These are phyloP conservation scores for Dromius quadrimaculatus DNA, from an alignment of 2,888 invertebrate species.

Conservation along the genomic window DNA sequence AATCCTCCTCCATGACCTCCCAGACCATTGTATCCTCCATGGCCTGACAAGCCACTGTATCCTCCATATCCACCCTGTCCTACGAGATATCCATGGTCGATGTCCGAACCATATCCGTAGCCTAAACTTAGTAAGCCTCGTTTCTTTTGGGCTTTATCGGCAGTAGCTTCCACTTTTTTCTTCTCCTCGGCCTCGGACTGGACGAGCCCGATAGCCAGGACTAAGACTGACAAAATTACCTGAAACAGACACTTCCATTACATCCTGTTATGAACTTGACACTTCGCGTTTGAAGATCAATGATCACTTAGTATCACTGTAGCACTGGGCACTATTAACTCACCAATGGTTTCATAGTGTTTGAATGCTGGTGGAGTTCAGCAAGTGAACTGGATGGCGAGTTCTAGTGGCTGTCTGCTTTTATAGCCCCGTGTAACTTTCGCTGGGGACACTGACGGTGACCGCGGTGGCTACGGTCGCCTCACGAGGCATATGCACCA, in stretches of 20 bases:
- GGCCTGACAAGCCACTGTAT: constrained; percentile 60
- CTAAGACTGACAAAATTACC: constrained; percentile 80
- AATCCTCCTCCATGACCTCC: constrained; percentile 56
- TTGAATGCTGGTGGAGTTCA: constrained; percentile 66
- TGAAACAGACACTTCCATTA: constrained; percentile 64
- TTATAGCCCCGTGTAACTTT: constrained; percentile 71
- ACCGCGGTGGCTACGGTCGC: too few species aligned
- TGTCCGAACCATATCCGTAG: constrained; percentile 83
- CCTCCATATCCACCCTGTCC: constrained; percentile 72
- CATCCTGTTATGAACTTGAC: constrained; percentile 49
- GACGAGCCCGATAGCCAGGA: constrained; percentile 76
- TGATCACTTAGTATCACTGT: constrained; percentile 16
- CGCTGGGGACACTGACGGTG: constrained; percentile 67
- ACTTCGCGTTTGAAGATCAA: background rate
- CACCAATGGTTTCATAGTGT: constrained; percentile 70
- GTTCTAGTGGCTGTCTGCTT: constrained; percentile 69
- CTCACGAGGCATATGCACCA: constrained; percentile 58
- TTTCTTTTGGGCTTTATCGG: constrained; percentile 84
- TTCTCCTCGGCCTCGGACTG: constrained; percentile 77
- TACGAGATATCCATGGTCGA: constrained; percentile 77
- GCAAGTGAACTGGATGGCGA: constrained; percentile 72
- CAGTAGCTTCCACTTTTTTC: constrained; percentile 66
- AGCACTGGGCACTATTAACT: constrained; percentile 60
- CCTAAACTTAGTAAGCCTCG: constrained; percentile 84
- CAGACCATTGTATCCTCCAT: constrained; percentile 57